Percentiles rank a stretch among this genome's conserved stretches.
These are phyloP conservation scores for Gymnocephalus cernua DNA, from an alignment of 2,113 vertebrate genomes.

Conservation along the genomic window DNA sequence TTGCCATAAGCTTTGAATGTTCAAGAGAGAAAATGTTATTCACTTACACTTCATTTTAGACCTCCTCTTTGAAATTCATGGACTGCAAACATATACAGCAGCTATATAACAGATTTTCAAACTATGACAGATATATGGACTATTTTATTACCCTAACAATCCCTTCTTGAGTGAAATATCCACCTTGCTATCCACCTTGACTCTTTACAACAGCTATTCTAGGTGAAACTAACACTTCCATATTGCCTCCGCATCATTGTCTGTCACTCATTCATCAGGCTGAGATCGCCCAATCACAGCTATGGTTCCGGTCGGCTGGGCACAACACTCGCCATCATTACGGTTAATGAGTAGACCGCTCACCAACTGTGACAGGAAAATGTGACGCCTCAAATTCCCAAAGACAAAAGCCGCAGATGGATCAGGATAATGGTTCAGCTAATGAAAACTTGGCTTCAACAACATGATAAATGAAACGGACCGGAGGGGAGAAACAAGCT, in stretches of 20 bases:
- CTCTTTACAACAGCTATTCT: constrained; percentile 35
- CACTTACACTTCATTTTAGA: not conserved
- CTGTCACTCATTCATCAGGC: constrained; percentile 67
- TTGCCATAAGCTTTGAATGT: constrained; percentile 24
- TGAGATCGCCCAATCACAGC: constrained; percentile 60
- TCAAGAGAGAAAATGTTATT: constrained; percentile 22
- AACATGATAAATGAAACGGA: constrained; percentile 65
- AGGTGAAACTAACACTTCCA: constrained; percentile 44
- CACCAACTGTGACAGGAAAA: constrained; percentile 68
- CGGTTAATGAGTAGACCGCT: constrained; percentile 75
- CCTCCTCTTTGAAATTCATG: constrained; percentile 7
- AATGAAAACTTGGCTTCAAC: constrained; percentile 68
- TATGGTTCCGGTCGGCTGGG: constrained; percentile 45
- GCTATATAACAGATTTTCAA: constrained; percentile 17
- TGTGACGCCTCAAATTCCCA: constrained; percentile 69
- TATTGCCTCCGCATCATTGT: constrained; percentile 38
- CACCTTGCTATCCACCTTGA: constrained; percentile 54
- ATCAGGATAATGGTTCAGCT: constrained; percentile 71
- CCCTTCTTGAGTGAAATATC: constrained; percentile 48
- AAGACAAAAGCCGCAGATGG: constrained; percentile 69
- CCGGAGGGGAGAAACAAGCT: constrained; percentile 39
- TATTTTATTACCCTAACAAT: constrained; percentile 23
- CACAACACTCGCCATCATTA: constrained; percentile 64
- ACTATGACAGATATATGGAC: constrained; percentile 12
- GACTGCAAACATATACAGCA: not conserved